Evolutionary conservation across 2,797 vertebrate species (phyloP).

Genomic region (Danio aesculapii): DNA sequence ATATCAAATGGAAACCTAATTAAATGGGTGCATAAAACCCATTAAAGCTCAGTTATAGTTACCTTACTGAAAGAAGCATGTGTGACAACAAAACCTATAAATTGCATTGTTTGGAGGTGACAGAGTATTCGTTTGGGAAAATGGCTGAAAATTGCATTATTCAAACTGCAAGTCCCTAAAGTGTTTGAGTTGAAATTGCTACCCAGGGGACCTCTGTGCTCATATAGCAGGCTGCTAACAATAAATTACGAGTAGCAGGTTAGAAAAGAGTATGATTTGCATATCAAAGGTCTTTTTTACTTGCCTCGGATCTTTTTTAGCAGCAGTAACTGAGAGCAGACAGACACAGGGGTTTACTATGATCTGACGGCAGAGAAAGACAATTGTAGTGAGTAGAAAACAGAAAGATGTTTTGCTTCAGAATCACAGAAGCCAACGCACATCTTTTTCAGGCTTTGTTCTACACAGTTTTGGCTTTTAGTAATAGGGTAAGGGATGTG

Average conservation of each 20-base stretch:
- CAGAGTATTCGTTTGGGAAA: conserved; percentile 14
- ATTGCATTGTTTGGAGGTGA: conserved; percentile 15
- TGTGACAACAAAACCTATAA: conserved; percentile 8
- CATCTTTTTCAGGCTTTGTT: conserved; percentile 12
- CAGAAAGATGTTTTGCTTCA: conserved; percentile 10
- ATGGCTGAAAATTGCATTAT: conserved; percentile 35
- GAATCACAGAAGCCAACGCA: conserved; percentile 4
- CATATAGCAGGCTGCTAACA: conserved; percentile 43
- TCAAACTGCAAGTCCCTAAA: conserved; percentile 30
- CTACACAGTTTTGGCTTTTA: conserved; percentile 8
- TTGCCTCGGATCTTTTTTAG: conserved; percentile 36
- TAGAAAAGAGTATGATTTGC: conserved; percentile 47
- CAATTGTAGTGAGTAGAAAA: conserved; percentile 17
- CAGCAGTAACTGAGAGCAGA: conserved; percentile 21
- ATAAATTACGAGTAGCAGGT: conserved; percentile 43
- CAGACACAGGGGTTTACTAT: conserved; percentile 22
- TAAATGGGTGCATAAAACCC: neutral
- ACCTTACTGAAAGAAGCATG: neutral
- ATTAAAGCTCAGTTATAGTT: neutral
- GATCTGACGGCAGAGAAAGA: conserved; percentile 12
- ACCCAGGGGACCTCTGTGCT: conserved; percentile 39
- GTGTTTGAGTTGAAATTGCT: conserved; percentile 51
- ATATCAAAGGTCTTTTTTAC: conserved; percentile 46
- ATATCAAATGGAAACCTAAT: neutral
- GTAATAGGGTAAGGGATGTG: neutral